These are phyloP conservation scores for Hycleus phaleratus DNA, from an alignment of 1,140 invertebrate species.

Conservation along the genomic window DNA sequence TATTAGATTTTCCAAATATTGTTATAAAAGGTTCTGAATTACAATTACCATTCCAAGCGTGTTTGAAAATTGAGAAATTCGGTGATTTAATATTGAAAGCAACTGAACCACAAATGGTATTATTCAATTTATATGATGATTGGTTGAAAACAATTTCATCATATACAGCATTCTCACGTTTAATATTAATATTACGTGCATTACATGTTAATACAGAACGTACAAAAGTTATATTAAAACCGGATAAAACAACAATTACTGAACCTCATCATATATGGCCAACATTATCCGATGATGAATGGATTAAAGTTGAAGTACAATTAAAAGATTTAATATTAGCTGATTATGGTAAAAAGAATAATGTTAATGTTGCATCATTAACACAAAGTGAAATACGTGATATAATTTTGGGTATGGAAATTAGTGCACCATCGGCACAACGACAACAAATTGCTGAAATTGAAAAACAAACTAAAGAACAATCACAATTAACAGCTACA, in stretches of 20 bases:
- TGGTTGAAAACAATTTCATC: constrained; percentile 97
- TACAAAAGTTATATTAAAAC: constrained; percentile 96
- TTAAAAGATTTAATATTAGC: constrained; percentile 97
- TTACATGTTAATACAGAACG: constrained; percentile 98
- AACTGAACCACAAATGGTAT: constrained; percentile 98
- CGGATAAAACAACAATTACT: constrained; percentile 97
- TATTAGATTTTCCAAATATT: constrained; percentile 99
- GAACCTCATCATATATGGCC: constrained; percentile 99
- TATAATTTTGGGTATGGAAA: constrained; percentile 99
- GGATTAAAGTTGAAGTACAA: constrained; percentile 98
- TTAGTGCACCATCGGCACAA: constrained; percentile 96
- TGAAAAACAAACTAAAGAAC: constrained; percentile 99
- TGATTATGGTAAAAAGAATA: constrained; percentile 99
- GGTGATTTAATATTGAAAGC: constrained; percentile 98
- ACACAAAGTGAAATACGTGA: constrained; percentile 99
- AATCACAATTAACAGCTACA: constrained; percentile 95
- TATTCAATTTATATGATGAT: constrained; percentile 99
- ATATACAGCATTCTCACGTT: constrained; percentile 94
- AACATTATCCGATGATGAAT: constrained; percentile 93
- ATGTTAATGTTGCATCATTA: constrained; percentile 97
- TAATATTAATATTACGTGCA: constrained; percentile 94
- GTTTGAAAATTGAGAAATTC: constrained; percentile 98
- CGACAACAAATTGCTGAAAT: constrained; percentile 99
- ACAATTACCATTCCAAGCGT: constrained; percentile 98
- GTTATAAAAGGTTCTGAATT: constrained; percentile 99